Conservation (phyloP, 2,797 vertebrate genomes). For the Sciurus vulgaris region DNA sequence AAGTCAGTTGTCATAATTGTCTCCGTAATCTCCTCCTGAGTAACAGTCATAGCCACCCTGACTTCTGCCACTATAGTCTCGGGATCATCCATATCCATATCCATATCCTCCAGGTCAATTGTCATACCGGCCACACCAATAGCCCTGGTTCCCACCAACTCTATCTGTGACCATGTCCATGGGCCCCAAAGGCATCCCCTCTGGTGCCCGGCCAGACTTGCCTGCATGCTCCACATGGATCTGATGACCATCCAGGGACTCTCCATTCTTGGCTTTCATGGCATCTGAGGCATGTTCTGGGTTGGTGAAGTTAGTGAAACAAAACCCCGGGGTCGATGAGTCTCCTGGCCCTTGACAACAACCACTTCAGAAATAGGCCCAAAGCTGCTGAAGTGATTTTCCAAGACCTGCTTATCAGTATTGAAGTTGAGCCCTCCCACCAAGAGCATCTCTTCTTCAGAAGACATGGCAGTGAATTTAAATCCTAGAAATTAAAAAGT, state of each 20-base stretch:
- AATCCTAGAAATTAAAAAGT: conserved; percentile 16
- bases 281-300: conserved; percentile 93
- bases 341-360: conserved; percentile 94
- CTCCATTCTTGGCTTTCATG: conserved; percentile 94
- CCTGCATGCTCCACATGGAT: conserved; percentile 94
- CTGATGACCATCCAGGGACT: conserved; percentile 92
- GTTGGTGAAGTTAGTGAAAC: conserved; percentile 94
- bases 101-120: conserved; percentile 70
- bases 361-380: conserved; percentile 93
- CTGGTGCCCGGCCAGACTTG: conserved; percentile 89
- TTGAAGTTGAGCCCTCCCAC: conserved; percentile 95
- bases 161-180: conserved; percentile 80
- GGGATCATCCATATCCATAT: conserved; percentile 82
- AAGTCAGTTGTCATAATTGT: conserved; percentile 86
- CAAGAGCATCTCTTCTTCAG: conserved; percentile 88
- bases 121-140: conserved; percentile 80
- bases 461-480: conserved; percentile 71
- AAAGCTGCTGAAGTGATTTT: conserved; percentile 93
- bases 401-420: conserved; percentile 92
- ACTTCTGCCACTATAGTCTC: conserved; percentile 85
- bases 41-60: conserved; percentile 86
- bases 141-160: conserved; percentile 86
- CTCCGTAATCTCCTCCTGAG: conserved; percentile 86
- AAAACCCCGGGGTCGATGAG: conserved; percentile 93
- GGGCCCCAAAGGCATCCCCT: conserved; percentile 83